Evolutionary conservation across 2,113 vertebrate species (phyloP).

Genomic region (Nothocercus julius): DNA sequence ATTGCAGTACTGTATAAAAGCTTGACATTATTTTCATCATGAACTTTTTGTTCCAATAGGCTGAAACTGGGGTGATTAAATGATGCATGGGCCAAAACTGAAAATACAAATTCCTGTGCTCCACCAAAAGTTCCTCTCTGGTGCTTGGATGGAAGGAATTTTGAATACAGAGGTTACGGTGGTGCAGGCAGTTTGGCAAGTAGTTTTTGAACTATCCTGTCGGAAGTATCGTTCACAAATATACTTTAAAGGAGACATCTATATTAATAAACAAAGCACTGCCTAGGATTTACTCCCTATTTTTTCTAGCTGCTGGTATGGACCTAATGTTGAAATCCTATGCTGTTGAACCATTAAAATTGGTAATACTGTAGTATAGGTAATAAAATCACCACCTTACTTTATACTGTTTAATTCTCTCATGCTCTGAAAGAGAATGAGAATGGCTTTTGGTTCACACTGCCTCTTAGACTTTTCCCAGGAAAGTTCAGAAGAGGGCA

Average conservation of each 20-base stretch:
- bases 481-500: neutral
- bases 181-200: neutral
- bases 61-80: constrained; percentile 21
- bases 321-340: neutral
- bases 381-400: neutral
- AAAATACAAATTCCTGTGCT: neutral
- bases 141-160: neutral
- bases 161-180: neutral
- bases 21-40: constrained; percentile 11
- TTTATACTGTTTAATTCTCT: neutral
- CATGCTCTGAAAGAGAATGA: neutral
- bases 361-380: neutral
- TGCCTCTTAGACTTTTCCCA: neutral
- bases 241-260: neutral
- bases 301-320: neutral
- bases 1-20: neutral
- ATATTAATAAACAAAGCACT: neutral
- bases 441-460: neutral
- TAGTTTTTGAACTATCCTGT: neutral
- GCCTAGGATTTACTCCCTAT: neutral
- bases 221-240: neutral
- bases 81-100: neutral
- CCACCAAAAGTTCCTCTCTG: neutral
- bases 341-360: neutral
- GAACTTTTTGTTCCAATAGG: neutral